These are phyloP conservation scores for Dynastes tityus DNA, from an alignment of 2,888 invertebrate genomes.

Conservation along the genomic window DNA sequence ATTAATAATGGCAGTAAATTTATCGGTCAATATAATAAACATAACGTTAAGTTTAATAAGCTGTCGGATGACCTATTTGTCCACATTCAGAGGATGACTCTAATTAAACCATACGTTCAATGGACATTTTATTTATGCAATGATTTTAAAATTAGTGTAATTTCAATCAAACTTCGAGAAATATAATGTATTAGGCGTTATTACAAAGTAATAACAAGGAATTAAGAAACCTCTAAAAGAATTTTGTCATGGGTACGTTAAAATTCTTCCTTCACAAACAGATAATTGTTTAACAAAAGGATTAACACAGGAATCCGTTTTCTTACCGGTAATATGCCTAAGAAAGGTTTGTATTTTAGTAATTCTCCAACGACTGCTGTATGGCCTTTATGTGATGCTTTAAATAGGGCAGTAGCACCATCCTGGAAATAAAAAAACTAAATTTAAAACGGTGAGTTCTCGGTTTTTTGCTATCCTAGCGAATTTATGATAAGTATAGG, in stretches of 20 bases:
- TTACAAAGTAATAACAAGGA: too few relatives aligned
- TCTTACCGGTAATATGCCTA: slow-evolving; percentile 85
- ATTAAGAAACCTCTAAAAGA: too few relatives aligned
- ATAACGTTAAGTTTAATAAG: slow-evolving; percentile 1
- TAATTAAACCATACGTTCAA: not conserved
- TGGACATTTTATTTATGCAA: not conserved
- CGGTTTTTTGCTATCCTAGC: too few relatives aligned
- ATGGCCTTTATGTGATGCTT: slow-evolving; percentile 96
- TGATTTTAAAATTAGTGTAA: too few relatives aligned
- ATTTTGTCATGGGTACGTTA: too few relatives aligned
- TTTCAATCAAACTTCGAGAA: too few relatives aligned
- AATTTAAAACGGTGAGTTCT: not conserved
- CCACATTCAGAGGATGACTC: not conserved
- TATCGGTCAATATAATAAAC: slow-evolving; percentile 1
- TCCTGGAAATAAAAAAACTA: slow-evolving; percentile 75
- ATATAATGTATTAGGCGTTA: too few relatives aligned
- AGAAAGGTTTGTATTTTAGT: slow-evolving; percentile 85
- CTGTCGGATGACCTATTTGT: slow-evolving; percentile 1
- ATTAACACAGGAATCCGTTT: too few relatives aligned
- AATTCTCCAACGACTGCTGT: slow-evolving; percentile 88
- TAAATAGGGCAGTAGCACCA: slow-evolving; percentile 95
- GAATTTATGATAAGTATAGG: too few relatives aligned
- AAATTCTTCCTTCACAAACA: too few relatives aligned
- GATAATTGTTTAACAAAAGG: too few relatives aligned
- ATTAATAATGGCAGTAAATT: not conserved